phyloP scores from a whole-genome alignment of 1,140 invertebrate species.

The Reticulitermes speratus region DNA sequence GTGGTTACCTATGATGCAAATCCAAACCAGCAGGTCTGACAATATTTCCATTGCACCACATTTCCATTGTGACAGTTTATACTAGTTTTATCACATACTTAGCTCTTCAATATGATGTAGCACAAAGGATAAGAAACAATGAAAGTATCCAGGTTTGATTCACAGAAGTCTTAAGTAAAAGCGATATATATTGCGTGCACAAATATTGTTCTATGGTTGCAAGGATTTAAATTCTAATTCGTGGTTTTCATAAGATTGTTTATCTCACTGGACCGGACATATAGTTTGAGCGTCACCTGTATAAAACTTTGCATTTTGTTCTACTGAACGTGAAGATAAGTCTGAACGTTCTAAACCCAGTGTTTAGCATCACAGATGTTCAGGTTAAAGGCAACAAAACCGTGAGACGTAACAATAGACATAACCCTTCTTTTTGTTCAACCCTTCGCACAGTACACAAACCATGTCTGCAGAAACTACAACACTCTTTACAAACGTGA shows the following conservation, averaged over 20 bases:
- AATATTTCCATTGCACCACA: no score
- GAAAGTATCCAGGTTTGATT: no score
- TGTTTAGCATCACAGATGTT: neutral
- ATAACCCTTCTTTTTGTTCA: neutral
- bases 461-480: neutral
- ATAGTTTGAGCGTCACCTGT: neutral
- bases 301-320: neutral
- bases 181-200: neutral
- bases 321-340: neutral
- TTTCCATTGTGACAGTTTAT: no score
- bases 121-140: no score
- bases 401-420: neutral
- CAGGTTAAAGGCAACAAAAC: constrained; percentile 7
- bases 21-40: no score
- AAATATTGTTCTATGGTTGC: neutral
- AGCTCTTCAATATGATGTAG: no score
- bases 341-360: neutral
- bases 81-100: no score
- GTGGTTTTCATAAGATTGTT: neutral
- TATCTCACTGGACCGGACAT: neutral
- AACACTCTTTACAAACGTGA: neutral
- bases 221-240: neutral
- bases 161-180: no score
- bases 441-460: neutral
- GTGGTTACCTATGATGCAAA: no score